Percentiles rank a stretch among this genome's conserved stretches.
phyloP scores from a whole-genome alignment of 2,888 invertebrate genomes.

The Heliconius charithonia region DNA sequence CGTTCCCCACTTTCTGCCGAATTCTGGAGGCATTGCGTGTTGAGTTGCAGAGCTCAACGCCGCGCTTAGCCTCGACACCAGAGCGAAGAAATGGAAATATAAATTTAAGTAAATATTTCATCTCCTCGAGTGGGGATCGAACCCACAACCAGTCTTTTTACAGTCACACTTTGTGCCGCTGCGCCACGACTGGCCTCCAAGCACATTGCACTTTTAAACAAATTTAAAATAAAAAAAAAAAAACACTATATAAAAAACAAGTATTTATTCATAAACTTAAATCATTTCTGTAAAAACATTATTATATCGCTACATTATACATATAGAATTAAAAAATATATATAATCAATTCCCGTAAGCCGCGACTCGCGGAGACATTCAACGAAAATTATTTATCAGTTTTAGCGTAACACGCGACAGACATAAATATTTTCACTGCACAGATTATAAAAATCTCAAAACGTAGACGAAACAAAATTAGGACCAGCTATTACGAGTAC shows the following conservation, averaged over 20 bases:
- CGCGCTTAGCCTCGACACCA: too few relatives aligned
- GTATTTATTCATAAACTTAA: constrained; percentile 31
- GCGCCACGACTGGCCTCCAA: too few relatives aligned
- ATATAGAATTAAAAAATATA: neutral
- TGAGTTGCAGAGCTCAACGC: too few relatives aligned
- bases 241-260: constrained; percentile 17
- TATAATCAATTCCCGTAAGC: neutral
- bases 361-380: neutral
- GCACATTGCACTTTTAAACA: too few relatives aligned
- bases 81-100: too few relatives aligned
- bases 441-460: neutral
- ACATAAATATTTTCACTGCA: neutral
- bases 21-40: too few relatives aligned
- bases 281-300: constrained; percentile 27
- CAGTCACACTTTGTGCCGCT: too few relatives aligned
- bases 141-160: too few relatives aligned
- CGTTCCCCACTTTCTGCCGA: too few relatives aligned
- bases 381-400: neutral
- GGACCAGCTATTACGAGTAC: neutral
- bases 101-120: too few relatives aligned
- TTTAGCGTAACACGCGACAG: neutral
- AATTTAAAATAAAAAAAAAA: neutral
- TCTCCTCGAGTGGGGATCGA: too few relatives aligned
- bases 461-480: neutral
- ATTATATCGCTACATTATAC: constrained; percentile 6